Conservation (phyloP, 2,113 vertebrate species). For the Cettia cetti region DNA sequence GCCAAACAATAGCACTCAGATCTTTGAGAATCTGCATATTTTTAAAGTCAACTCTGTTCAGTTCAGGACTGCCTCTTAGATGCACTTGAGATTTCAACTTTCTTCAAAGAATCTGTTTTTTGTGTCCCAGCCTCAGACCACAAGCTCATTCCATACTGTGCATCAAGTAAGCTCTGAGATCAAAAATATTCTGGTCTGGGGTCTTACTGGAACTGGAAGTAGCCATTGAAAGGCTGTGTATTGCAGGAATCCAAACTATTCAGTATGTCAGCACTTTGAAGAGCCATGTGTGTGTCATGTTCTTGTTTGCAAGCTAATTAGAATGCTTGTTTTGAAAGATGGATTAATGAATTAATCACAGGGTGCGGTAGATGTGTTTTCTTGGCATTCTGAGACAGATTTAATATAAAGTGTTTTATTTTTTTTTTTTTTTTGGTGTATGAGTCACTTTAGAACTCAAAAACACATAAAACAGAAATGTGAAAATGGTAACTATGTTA, state of each 20-base stretch:
- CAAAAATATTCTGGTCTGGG: neutral
- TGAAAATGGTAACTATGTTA: neutral
- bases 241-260: neutral
- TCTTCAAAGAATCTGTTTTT: neutral
- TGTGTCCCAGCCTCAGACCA: neutral
- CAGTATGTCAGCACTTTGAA: slow-evolving; percentile 21
- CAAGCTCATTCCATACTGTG: neutral
- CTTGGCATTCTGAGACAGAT: neutral
- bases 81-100: neutral
- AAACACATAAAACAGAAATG: neutral
- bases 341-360: slow-evolving; percentile 55
- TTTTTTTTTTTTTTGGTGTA: neutral
- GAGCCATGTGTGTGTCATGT: slow-evolving; percentile 15
- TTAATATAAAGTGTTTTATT: neutral
- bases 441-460: slow-evolving; percentile 18
- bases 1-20: neutral
- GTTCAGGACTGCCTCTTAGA: neutral
- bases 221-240: slow-evolving; percentile 2
- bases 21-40: neutral
- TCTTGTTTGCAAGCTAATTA: slow-evolving; percentile 58
- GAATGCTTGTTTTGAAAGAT: slow-evolving; percentile 45
- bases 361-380: slow-evolving; percentile 21
- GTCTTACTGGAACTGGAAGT: neutral
- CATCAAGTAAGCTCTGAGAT: neutral
- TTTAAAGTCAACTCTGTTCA: neutral